Percentiles rank a stretch among this genome's conserved stretches.
Evolutionary conservation across 2,888 invertebrate genomes (phyloP).

Genomic region (Cynaeus angustus): DNA sequence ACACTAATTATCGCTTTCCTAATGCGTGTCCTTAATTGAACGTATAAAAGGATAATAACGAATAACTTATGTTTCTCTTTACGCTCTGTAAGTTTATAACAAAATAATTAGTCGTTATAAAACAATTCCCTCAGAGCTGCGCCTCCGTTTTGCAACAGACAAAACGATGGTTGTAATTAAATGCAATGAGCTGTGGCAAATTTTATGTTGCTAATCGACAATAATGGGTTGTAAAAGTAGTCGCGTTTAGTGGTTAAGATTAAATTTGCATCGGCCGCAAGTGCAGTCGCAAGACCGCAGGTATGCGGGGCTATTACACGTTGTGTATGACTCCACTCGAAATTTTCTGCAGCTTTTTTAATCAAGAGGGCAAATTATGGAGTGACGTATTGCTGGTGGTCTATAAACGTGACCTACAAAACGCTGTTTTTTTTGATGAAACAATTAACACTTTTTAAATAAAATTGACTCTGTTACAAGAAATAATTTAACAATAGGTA

Average conservation of each 20-base stretch:
- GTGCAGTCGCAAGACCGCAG: slow-evolving; percentile 35
- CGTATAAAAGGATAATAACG: slow-evolving; percentile 39
- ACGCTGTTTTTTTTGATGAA: no score
- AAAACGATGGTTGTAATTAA: slow-evolving; percentile 58
- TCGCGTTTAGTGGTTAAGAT: slow-evolving; percentile 42
- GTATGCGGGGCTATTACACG: slow-evolving; percentile 29
- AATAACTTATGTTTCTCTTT: slow-evolving; percentile 20
- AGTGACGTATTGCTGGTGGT: slow-evolving; percentile 10
- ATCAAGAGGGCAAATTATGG: background rate
- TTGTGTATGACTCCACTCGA: slow-evolving; percentile 9
- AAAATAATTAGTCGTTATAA: slow-evolving; percentile 51
- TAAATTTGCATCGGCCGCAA: slow-evolving; percentile 45
- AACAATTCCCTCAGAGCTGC: slow-evolving; percentile 55
- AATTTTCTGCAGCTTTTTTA: slow-evolving; percentile 12
- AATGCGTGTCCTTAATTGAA: slow-evolving; percentile 26
- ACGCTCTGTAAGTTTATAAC: slow-evolving; percentile 36
- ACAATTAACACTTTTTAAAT: no score
- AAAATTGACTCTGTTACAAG: no score
- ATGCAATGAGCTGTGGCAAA: slow-evolving; percentile 49
- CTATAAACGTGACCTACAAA: background rate
- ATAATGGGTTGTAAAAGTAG: slow-evolving; percentile 44
- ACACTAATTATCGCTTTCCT: slow-evolving; percentile 51
- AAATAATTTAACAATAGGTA: no score
- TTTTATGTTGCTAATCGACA: slow-evolving; percentile 47
- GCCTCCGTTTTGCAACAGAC: slow-evolving; percentile 56